Evolutionary conservation across 2,113 vertebrate genomes (phyloP), one percentile per base, ranked within the genome.

Genomic region (Clarias magur): DNA sequence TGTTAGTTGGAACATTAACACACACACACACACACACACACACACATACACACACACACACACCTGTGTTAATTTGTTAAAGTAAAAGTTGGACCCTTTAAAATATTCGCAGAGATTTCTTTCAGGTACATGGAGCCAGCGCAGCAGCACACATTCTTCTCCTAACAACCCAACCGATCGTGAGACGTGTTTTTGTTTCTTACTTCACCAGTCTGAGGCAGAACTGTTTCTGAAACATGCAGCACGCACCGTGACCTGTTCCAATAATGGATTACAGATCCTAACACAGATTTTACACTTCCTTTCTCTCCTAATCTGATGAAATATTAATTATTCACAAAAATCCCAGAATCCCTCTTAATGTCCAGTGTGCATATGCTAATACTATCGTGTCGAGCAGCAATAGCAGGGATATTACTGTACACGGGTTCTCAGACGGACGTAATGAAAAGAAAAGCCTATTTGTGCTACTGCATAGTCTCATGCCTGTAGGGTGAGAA

Each of bases 291-390:
- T 67, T 19, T 48, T 57, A 19, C 11, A 57, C 59, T n/a, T 80
- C 85, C 83, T 86, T 56, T 83, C 76, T 83, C 12, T 56, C 17
- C 67, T 25, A 54, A 72, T 86, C 38, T 87, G 80, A 85, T 80
- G 83, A 70, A 88, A n/a, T 89, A 85, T 85, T 85, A 73, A 85
- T 85, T 79, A 67, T 79, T 85, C 53, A 53, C 75, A 76, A 80
- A 63, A 34, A 54, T 60, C 84, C 48, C 73, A 21, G 60, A 59
- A 85, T 73, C 57, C 5, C 25, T 30, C 62, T 53, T 27, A 42
- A 25, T 53, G 60, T 67, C 60, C 73, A 79, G 62, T 67, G 60
- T 67, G 34, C 42, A 78, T 80, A 79, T 85, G 42, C 75, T 85
- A 85, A 85, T 79, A 79, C 53, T 25, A 15, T 3, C 60, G 53